Evolutionary conservation across 2,888 invertebrate species (phyloP), one percentile per base, ranked within the genome.

Genomic region (Erannis defoliaria): DNA sequence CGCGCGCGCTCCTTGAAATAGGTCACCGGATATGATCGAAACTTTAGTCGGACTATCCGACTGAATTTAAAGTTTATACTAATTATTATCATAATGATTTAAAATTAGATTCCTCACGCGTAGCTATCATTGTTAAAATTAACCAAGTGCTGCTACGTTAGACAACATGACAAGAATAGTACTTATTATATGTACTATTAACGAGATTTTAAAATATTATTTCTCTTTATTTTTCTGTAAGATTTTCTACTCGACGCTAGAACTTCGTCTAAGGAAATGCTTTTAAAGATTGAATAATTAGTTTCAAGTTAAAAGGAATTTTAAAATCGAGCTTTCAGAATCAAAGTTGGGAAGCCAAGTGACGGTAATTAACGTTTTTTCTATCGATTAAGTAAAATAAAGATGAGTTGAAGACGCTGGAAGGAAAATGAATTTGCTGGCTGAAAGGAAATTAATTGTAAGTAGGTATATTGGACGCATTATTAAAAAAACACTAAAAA

Each of bases 221-320:
- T 4, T 23, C 5, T 23, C 5, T 23, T 5, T 29, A 31, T 46
- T 18, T 12, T 19, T 46, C 46, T 31, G n/a, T 6, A 12, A 19
- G 2, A 8, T 31, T 46, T 12, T 33, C 46, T 46, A 18, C 31
- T 33, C 31, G 2, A 3, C 4, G 12, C n/a, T 26, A 29, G 31
- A 51, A 67, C 66, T 67, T 67, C 64, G 70, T 64, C 70, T 62
- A 66, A 62, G 60, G 65, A 71, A 67, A 60, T 61, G 63, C 66
- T 68, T 63, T 53, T 66, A 59, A 66, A 65, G 63, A 68, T 68
- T 68, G 68, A 68, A 68, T 66, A 70, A 70, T 68, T 70, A 64
- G 65, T 66, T 70, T 66, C 61, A 43, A 48, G 62, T 49, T 51
- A 61, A 66, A 60, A 61, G 53, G 60, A 54, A 56, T 70, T 66